Conservation (phyloP, 2,888 invertebrate genomes). For the Mesorhabditis spiculigera region DNA sequence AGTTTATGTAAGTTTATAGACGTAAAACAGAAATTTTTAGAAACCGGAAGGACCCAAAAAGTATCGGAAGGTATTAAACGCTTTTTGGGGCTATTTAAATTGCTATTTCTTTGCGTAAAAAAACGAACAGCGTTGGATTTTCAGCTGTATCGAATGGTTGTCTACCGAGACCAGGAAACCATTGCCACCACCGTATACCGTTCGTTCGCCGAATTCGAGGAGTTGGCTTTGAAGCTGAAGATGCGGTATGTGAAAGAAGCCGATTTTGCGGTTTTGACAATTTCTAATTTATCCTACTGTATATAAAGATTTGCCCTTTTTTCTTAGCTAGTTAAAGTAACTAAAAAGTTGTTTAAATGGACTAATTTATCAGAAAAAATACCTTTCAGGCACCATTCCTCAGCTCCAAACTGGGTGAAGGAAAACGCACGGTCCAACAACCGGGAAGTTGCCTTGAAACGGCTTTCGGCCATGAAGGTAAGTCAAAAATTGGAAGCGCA, state of each 20-base stretch:
- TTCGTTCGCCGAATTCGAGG: slow-evolving; percentile 92
- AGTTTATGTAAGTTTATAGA: slow-evolving; percentile 74
- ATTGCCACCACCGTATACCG: slow-evolving; percentile 78
- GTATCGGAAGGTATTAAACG: not conserved
- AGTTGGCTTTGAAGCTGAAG: slow-evolving; percentile 83
- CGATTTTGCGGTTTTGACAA: no score
- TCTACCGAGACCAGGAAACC: slow-evolving; percentile 33
- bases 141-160: slow-evolving; percentile 51
- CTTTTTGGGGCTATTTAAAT: not conserved
- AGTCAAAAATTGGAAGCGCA: not conserved
- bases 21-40: not conserved
- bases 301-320: no score
- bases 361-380: no score
- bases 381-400: no score
- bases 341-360: no score
- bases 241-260: no score
- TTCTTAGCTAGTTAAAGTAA: no score
- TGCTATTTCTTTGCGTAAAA: slow-evolving; percentile 2
- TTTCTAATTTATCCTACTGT: no score
- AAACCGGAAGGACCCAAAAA: not conserved
- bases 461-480: not conserved
- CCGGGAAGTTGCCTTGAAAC: not conserved
- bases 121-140: slow-evolving; percentile 5
- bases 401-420: no score
- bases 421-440: slow-evolving; percentile 12